These are phyloP conservation scores for Lerema accius DNA, from an alignment of 1,140 invertebrate species.

Conservation along the genomic window DNA sequence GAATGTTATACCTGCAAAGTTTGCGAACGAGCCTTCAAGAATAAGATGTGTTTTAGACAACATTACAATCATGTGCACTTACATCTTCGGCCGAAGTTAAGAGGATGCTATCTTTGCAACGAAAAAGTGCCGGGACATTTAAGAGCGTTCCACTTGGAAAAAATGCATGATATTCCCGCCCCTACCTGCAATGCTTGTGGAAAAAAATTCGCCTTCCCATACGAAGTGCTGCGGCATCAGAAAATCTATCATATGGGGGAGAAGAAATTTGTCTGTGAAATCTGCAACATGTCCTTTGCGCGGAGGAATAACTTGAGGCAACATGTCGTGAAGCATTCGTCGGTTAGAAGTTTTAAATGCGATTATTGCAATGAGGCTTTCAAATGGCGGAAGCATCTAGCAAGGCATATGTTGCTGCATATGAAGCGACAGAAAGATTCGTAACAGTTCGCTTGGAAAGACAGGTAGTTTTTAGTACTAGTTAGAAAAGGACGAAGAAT, in stretches of 20 bases:
- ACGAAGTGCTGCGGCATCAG: conserved; percentile 49
- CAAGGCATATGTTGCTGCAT: conserved; percentile 25
- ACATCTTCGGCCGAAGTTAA: conserved; percentile 25
- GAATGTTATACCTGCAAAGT: conserved; percentile 33
- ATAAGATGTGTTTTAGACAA: conserved; percentile 32
- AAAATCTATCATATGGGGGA: conserved; percentile 40
- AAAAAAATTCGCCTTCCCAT: conserved; percentile 46
- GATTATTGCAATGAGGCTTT: conserved; percentile 37
- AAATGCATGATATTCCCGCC: conserved; percentile 43
- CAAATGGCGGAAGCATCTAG: conserved; percentile 36
- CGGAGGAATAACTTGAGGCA: conserved; percentile 52
- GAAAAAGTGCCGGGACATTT: conserved; percentile 39
- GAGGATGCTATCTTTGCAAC: conserved; percentile 45
- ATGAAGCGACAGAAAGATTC: conserved; percentile 32
- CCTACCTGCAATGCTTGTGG: conserved; percentile 49
- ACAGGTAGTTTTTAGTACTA: too few species aligned
- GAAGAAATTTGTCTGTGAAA: conserved; percentile 43
- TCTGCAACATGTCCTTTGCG: conserved; percentile 48
- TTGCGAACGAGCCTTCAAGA: conserved; percentile 36
- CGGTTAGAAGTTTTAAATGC: conserved; percentile 75
- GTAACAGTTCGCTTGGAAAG: too few species aligned
- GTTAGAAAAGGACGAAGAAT: too few species aligned
- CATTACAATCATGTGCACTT: conserved; percentile 41
- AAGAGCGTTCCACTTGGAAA: conserved; percentile 45
- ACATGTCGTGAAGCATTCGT: conserved; percentile 74